Evolutionary conservation across 2,888 invertebrate genomes (phyloP).

Genomic region (Deroplatys truncata): DNA sequence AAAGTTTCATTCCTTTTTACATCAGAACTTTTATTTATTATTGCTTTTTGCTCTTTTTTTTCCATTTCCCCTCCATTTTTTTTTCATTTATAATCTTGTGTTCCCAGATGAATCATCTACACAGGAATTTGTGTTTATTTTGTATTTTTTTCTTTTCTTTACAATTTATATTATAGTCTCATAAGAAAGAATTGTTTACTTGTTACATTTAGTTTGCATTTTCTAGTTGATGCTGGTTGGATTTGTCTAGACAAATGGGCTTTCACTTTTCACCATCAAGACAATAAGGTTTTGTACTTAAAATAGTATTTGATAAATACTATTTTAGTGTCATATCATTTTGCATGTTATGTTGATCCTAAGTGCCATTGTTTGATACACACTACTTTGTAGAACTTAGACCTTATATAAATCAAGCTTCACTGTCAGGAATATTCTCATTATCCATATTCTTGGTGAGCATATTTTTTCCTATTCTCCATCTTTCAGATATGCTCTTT

Average conservation of each 20-base stretch:
- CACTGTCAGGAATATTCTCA: neutral
- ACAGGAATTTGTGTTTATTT: too few relatives aligned
- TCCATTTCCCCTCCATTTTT: fast-evolving
- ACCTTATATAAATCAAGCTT: neutral
- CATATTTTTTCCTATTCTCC: neutral
- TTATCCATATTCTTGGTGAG: neutral
- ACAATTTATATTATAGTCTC: too few relatives aligned
- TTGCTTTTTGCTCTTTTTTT: too few relatives aligned
- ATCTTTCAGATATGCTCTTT: neutral
- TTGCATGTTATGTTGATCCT: neutral
- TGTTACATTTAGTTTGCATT: too few relatives aligned
- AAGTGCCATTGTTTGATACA: neutral
- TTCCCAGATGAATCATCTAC: too few relatives aligned
- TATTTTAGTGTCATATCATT: neutral
- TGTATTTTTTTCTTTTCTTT: too few relatives aligned
- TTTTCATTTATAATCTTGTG: too few relatives aligned
- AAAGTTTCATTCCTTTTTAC: too few relatives aligned
- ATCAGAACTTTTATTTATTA: too few relatives aligned
- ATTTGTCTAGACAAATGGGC: neutral
- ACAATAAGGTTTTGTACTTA: neutral
- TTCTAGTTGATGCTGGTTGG: neutral
- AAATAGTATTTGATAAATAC: neutral
- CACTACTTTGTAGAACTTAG: neutral
- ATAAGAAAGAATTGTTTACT: too few relatives aligned
- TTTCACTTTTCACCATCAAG: neutral